These are phyloP conservation scores for Sebastiscus tertius DNA, from an alignment of 2,797 vertebrate genomes.

Conservation along the genomic window DNA sequence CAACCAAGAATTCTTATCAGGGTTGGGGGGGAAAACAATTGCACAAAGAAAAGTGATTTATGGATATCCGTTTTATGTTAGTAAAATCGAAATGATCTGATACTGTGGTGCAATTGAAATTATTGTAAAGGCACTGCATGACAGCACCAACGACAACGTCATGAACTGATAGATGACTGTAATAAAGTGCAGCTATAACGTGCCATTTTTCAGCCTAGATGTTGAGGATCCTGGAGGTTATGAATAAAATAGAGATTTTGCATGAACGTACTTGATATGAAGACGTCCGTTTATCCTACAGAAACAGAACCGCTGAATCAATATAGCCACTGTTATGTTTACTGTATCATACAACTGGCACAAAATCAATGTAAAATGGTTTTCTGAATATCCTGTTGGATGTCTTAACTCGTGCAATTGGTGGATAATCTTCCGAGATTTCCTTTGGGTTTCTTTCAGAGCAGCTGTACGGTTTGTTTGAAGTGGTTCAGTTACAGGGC, in stretches of 20 bases:
- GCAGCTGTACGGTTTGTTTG: slow-evolving; percentile 42
- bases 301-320: slow-evolving; percentile 37
- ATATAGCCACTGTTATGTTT: slow-evolving; percentile 44
- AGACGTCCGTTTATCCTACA: slow-evolving; percentile 36
- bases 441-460: slow-evolving; percentile 46
- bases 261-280: slow-evolving; percentile 34
- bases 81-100: slow-evolving; percentile 48
- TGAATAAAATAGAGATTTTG: slow-evolving; percentile 25
- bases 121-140: slow-evolving; percentile 41
- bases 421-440: slow-evolving; percentile 68
- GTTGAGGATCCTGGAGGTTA: slow-evolving; percentile 21
- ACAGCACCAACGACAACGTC: slow-evolving; percentile 12
- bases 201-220: slow-evolving; percentile 26
- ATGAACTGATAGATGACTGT: slow-evolving; percentile 52
- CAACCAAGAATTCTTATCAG: slow-evolving; percentile 37
- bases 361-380: slow-evolving; percentile 57
- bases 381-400: slow-evolving; percentile 55
- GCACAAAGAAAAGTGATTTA: slow-evolving; percentile 45
- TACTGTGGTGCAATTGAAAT: slow-evolving; percentile 32
- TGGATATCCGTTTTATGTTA: slow-evolving; percentile 31
- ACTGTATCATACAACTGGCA: slow-evolving; percentile 35
- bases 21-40: slow-evolving; percentile 6
- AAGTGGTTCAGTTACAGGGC: slow-evolving; percentile 48
- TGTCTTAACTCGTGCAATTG: slow-evolving; percentile 56
- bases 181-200: slow-evolving; percentile 44